These are phyloP conservation scores for Ammospiza maritima DNA, from an alignment of 2,797 vertebrate species.

Conservation along the genomic window DNA sequence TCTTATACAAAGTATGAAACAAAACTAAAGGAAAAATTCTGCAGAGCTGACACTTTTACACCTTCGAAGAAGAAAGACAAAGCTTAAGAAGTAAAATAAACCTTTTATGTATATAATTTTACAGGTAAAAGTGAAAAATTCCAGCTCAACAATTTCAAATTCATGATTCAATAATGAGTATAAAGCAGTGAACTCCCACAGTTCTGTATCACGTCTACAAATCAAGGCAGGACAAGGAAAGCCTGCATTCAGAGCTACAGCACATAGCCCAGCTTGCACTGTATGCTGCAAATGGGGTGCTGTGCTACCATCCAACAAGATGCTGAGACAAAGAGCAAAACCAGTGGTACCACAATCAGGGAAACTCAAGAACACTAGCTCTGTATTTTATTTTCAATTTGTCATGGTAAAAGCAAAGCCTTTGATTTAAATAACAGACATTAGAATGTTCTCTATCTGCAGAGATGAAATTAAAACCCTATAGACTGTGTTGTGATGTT, in stretches of 20 bases:
- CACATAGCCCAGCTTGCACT: not conserved
- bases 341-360: conserved; percentile 27
- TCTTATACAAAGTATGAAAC: not conserved
- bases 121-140: not conserved
- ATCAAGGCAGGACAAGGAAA: not conserved
- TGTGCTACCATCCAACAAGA: conserved; percentile 16
- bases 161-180: not conserved
- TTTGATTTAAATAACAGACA: conserved; percentile 74
- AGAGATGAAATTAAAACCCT: conserved; percentile 49
- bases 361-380: conserved; percentile 56
- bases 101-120: not conserved
- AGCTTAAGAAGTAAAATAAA: not conserved
- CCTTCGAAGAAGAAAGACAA: not conserved
- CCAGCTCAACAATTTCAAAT: not conserved
- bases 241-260: not conserved
- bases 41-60: not conserved
- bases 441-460: conserved; percentile 51
- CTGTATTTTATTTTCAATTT: conserved; percentile 45
- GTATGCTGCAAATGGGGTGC: not conserved
- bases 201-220: not conserved
- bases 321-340: conserved; percentile 49
- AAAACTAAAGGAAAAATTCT: not conserved
- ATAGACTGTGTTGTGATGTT: conserved; percentile 55
- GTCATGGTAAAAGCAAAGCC: conserved; percentile 54
- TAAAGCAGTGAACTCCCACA: not conserved